phyloP scores from a whole-genome alignment of 2,888 invertebrate genomes.

The Fragum whitleyi region DNA sequence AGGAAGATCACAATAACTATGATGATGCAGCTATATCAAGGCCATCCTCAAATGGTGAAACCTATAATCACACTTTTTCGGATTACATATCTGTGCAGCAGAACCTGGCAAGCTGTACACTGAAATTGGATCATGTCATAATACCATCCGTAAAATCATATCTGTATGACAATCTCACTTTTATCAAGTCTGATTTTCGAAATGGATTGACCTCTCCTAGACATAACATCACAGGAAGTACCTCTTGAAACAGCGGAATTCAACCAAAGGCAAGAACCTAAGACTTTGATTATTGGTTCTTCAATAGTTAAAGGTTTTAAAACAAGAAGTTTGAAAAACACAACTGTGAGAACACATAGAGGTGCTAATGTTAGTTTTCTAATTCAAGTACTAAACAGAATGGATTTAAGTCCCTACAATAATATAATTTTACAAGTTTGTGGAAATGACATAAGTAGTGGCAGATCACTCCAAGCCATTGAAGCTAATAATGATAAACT shows the following conservation, averaged over 20 bases:
- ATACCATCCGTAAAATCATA: no score
- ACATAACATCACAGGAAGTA: not conserved
- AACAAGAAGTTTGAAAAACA: not conserved
- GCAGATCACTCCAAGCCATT: not conserved
- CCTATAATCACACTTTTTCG: no score
- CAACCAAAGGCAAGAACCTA: not conserved
- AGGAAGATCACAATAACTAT: no score
- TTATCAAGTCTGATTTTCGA: no score
- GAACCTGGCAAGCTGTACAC: no score
- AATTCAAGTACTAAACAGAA: not conserved
- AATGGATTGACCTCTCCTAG: not conserved
- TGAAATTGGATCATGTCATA: no score
- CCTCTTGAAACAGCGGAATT: not conserved
- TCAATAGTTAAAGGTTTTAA: not conserved
- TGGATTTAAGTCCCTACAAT: not conserved
- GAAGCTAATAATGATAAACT: not conserved
- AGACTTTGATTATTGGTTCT: not conserved
- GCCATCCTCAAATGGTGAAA: no score
- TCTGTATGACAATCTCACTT: no score
- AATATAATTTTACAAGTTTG: not conserved
- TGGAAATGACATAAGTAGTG: not conserved
- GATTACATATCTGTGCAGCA: no score
- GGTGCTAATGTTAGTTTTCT: not conserved
- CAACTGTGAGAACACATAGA: not conserved
- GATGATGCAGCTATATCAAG: no score